phyloP scores from a whole-genome alignment of 2,888 invertebrate genomes.

The Rhopalosiphum nymphaeae region DNA sequence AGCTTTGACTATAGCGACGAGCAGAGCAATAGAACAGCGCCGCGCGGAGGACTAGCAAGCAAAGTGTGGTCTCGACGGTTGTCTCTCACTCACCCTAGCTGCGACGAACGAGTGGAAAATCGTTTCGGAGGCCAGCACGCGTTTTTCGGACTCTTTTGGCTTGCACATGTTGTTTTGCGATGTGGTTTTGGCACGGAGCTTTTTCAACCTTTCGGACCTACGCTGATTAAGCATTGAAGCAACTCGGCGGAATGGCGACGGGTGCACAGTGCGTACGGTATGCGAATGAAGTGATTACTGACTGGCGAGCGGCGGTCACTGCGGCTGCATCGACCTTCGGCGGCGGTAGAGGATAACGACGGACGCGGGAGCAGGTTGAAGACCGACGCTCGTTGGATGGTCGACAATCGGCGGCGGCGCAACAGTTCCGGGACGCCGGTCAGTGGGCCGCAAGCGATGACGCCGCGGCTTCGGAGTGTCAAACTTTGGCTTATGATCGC shows the following conservation, averaged over 20 bases:
- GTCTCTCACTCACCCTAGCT: not conserved
- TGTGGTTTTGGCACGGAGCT: not conserved
- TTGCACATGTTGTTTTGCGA: not conserved
- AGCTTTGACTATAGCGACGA: not conserved
- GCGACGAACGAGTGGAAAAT: not conserved
- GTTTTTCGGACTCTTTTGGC: not conserved
- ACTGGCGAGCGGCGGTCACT: not conserved
- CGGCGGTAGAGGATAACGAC: not conserved
- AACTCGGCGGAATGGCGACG: not conserved
- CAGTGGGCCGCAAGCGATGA: not conserved
- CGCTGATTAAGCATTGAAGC: no score
- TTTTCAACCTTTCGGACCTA: not conserved
- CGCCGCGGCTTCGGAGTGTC: not conserved
- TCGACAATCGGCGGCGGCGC: not conserved
- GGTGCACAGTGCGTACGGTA: not conserved
- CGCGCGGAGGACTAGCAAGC: not conserved
- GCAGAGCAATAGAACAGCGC: not conserved
- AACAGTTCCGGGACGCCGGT: not conserved
- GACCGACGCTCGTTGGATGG: not conserved
- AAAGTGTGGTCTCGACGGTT: not conserved
- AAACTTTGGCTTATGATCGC: rapidly evolving
- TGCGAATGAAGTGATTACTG: not conserved
- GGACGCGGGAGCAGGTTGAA: not conserved
- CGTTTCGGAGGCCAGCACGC: constrained; percentile 25
- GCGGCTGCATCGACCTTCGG: not conserved